A percentile compares a stretch with the other conserved stretches of the same genome.
Conservation (phyloP, 2,113 vertebrate species). For the Columba janthina region DNA sequence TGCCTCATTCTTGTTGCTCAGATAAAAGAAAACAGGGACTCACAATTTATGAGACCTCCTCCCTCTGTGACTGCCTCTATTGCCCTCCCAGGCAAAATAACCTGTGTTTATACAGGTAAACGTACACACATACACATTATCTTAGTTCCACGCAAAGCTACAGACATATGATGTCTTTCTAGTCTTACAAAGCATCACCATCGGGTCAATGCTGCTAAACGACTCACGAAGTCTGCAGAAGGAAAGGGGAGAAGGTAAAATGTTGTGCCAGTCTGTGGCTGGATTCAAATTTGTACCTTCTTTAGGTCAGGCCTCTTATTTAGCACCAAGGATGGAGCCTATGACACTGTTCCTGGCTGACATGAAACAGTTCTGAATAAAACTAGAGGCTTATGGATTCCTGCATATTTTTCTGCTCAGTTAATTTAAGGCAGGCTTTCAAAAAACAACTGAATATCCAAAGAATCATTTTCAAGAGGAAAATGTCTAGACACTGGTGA, state of each 20-base stretch:
- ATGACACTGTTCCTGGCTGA: background rate
- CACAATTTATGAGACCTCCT: rapidly evolving
- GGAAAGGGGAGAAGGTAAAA: background rate
- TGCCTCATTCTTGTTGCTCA: background rate
- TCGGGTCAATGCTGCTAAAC: background rate
- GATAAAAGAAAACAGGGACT: background rate
- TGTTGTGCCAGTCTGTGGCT: background rate
- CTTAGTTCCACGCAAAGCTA: background rate
- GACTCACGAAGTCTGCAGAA: background rate
- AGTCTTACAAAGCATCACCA: background rate
- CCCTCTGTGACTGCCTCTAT: background rate
- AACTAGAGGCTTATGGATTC: background rate
- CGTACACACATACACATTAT: background rate
- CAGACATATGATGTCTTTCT: background rate
- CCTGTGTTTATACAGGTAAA: rapidly evolving
- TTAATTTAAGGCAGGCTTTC: background rate
- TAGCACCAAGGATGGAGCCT: background rate
- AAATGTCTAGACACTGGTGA: rapidly evolving
- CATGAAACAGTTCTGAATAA: background rate
- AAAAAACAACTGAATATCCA: background rate
- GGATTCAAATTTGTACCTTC: background rate
- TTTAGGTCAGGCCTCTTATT: background rate
- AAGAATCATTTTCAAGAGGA: background rate
- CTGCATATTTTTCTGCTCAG: background rate
- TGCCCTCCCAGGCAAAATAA: background rate